These are phyloP conservation scores for Mastomys coucha DNA, from an alignment of 2,113 vertebrate genomes.

Conservation along the genomic window DNA sequence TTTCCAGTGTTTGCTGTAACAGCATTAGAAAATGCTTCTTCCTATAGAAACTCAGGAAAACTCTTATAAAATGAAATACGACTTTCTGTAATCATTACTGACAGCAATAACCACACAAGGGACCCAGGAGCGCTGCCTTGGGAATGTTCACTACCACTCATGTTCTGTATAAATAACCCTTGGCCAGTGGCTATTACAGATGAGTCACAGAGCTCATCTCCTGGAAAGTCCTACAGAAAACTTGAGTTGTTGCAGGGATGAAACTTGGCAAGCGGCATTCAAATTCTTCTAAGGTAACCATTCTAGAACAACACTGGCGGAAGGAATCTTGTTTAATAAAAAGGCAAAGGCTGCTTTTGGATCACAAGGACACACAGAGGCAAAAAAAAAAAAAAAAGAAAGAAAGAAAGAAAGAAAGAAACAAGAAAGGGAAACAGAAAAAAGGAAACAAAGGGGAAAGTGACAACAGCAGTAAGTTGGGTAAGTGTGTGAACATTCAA, in stretches of 20 bases:
- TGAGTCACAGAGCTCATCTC: conserved; percentile 17
- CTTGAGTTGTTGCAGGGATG: conserved; percentile 72
- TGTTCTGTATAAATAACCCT: conserved; percentile 48
- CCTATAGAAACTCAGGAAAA: conserved; percentile 76
- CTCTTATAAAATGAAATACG: conserved; percentile 61
- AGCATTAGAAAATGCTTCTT: conserved; percentile 72
- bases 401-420: background rate
- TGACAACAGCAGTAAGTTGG: conserved; percentile 80
- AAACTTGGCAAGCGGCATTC: conserved; percentile 68
- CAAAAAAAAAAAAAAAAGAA: background rate
- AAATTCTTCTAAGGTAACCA: conserved; percentile 72
- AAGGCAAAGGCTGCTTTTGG: conserved; percentile 72
- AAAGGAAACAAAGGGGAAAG: background rate
- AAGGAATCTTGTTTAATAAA: conserved; percentile 70
- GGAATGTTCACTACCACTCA: conserved; percentile 57
- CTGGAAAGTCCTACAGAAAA: conserved; percentile 64
- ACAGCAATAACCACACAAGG: conserved; percentile 56
- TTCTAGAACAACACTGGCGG: conserved; percentile 73
- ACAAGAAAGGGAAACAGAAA: background rate
- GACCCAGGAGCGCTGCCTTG: conserved; percentile 68
- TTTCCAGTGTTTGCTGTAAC: conserved; percentile 77
- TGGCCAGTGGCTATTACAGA: conserved; percentile 61
- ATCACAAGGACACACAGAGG: conserved; percentile 65
- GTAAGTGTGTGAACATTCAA: conserved; percentile 77
- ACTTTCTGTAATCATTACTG: conserved; percentile 75